Evolutionary conservation across 2,888 invertebrate species (phyloP), one percentile per base, ranked within the genome.

Genomic region (Caenorhabditis drosophilae): DNA sequence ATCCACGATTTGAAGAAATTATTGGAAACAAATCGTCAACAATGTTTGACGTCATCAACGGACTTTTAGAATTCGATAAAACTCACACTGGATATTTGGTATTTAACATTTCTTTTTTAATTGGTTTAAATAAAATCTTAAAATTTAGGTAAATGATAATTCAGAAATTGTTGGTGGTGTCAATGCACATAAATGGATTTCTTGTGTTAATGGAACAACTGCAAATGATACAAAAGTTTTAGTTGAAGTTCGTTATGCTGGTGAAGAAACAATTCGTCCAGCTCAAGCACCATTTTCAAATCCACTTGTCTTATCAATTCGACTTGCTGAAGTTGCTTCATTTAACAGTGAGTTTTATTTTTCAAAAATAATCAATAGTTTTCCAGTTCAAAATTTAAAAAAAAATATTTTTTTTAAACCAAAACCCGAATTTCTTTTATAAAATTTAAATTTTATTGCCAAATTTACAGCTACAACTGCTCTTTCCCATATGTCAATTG

Each of bases 191-290:
- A 66, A 40, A 25, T 66, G 56, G 55, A 25, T 60, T 15, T 23
- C 66, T 1, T 66, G 66, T 38, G 15, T 56, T 4, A 23, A 54
- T 18, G 55, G 50, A 41, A 6, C 56, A 2, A 64, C 16, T 26
- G 27, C 46, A 11, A 49, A 40, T 4, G 46, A 54, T 2, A 34
- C 66, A 1, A 53, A 48, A 12, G 22, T 56, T 4, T 15, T 61
- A 4, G 25, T 60, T 2, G 67, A 67, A 27, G 52, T 67, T n/a
- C 46, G 67, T 35, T 67, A 48, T 23, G 49, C 53, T 7, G 56
- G 59, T 1, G 67, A 67, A 9, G 52, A 52, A 0, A 45, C 47
- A 0, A 48, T 61, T n/a, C 25, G 23, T 2, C 60, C 56, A 23
- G 57, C 56, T 3, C 16, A 20, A 2, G 2, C 26, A 2, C 4